Percentiles rank a stretch among this genome's conserved stretches.
Conservation (phyloP, 2,113 vertebrate species). For the Tringa solitaria region DNA sequence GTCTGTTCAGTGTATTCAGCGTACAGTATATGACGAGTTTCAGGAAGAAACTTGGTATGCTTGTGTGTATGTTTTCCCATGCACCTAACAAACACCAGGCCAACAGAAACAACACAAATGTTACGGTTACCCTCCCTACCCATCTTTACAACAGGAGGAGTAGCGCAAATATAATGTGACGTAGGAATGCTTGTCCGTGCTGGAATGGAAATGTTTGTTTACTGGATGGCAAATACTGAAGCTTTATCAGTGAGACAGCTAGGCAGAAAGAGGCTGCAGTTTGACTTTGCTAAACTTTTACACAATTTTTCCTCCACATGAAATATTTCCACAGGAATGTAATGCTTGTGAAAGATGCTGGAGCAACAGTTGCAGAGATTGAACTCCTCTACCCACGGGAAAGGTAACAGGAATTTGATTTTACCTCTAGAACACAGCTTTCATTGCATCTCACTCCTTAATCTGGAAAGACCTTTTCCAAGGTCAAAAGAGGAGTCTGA, state of each 20-base stretch:
- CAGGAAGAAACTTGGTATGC: not conserved
- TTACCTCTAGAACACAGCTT: not conserved
- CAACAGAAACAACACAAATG: not conserved
- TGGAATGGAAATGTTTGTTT: not conserved
- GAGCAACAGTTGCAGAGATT: conserved; percentile 17
- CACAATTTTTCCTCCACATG: conserved; percentile 7
- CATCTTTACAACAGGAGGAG: not conserved
- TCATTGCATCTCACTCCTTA: not conserved
- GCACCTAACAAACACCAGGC: not conserved
- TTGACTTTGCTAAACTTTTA: conserved; percentile 7
- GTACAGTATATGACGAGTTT: not conserved
- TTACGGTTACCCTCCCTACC: not conserved
- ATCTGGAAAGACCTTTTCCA: not conserved
- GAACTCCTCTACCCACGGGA: conserved; percentile 14
- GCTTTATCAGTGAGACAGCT: not conserved
- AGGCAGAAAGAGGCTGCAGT: not conserved
- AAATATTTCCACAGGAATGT: conserved; percentile 56
- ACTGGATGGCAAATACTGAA: not conserved
- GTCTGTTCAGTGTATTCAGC: not conserved
- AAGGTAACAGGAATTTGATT: conserved; percentile 51
- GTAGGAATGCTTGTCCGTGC: not conserved
- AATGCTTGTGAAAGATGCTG: conserved; percentile 27
- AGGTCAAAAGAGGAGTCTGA: not conserved
- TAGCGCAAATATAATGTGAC: not conserved
- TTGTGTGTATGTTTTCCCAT: not conserved